Percentiles rank a stretch among this genome's conserved stretches.
These are phyloP conservation scores for Eublepharis macularius DNA, from an alignment of 2,113 vertebrate genomes.

Conservation along the genomic window DNA sequence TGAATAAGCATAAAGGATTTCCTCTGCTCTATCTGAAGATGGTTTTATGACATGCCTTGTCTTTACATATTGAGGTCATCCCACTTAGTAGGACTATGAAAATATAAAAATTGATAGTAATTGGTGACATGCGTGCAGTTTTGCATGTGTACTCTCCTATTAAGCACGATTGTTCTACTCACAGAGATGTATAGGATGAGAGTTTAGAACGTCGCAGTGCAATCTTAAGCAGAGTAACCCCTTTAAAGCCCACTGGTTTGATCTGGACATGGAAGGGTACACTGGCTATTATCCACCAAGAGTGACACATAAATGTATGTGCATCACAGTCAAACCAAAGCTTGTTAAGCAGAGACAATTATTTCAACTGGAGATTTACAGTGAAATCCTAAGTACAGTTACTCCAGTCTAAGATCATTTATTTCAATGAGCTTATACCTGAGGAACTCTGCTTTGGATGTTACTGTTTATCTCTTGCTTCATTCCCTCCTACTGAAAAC, in stretches of 20 bases:
- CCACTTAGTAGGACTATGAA: neutral
- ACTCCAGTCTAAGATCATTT: no score
- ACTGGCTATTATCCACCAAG: neutral
- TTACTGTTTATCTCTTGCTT: neutral
- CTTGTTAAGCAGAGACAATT: neutral
- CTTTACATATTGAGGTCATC: neutral
- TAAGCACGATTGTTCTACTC: neutral
- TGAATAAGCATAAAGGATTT: constrained; percentile 57
- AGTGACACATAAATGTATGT: neutral
- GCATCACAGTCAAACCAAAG: neutral
- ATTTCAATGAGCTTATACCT: no score
- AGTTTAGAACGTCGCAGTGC: neutral
- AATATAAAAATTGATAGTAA: neutral
- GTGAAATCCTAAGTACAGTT: no score
- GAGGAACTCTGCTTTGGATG: no score
- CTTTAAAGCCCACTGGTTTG: no score
- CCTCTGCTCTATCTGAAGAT: constrained; percentile 55
- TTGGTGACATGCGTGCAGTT: neutral
- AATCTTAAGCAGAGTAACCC: no score
- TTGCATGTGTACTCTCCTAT: neutral
- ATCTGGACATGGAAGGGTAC: no score
- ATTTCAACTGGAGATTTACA: neutral
- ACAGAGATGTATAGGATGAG: neutral
- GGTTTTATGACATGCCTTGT: neutral
- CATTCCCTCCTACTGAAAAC: neutral